These are phyloP conservation scores for Rotaria socialis DNA, from an alignment of 2,888 invertebrate species.

Conservation along the genomic window DNA sequence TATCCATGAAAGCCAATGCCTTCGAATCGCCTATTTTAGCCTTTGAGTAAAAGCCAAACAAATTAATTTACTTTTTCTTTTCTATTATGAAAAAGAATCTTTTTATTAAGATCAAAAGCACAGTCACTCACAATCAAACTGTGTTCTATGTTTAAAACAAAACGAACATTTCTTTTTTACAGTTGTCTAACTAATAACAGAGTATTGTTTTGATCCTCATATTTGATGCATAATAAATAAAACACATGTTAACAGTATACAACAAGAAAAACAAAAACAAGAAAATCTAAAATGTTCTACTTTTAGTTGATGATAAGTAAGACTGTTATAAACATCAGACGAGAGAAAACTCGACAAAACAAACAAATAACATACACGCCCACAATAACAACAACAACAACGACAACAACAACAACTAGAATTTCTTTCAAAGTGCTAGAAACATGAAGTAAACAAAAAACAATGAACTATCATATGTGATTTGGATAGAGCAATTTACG, in stretches of 20 bases:
- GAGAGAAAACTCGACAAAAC: neutral
- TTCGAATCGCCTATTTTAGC: no score
- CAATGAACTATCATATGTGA: neutral
- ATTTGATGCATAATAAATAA: neutral
- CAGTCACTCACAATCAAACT: neutral
- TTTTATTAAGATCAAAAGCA: neutral
- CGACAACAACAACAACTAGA: neutral
- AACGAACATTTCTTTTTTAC: neutral
- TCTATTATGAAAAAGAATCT: neutral
- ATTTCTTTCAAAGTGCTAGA: neutral
- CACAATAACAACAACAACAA: neutral
- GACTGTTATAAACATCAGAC: conserved; percentile 1
- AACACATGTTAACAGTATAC: neutral
- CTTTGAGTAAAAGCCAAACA: no score
- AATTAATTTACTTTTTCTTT: neutral
- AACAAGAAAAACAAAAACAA: neutral
- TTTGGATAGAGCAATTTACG: neutral
- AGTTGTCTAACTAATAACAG: neutral
- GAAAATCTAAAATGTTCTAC: neutral
- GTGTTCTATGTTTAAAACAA: neutral
- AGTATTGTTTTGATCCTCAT: neutral
- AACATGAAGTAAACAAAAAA: neutral
- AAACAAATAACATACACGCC: neutral
- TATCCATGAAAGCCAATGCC: no score
- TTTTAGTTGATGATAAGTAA: neutral